Percentiles rank a stretch among this genome's conserved stretches.
Evolutionary conservation across 1,140 invertebrate genomes (phyloP).

Genomic region (Scylla paramamosain): DNA sequence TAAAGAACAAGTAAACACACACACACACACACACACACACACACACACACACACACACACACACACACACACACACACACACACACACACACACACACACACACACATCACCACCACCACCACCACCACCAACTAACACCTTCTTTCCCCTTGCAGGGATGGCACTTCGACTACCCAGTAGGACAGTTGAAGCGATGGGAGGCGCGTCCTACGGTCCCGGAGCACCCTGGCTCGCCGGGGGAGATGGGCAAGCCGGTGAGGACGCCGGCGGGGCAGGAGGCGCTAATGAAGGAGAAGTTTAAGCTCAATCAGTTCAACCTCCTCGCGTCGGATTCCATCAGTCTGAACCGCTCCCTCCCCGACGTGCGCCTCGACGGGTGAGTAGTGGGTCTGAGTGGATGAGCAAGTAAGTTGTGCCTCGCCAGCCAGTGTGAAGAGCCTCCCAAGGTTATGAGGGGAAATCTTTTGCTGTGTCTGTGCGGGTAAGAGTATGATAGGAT

Average conservation of each 20-base stretch:
- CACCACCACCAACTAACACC: no score
- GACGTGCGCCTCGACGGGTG: conserved; percentile 96
- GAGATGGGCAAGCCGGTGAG: conserved; percentile 94
- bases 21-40: no score
- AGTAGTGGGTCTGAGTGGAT: conserved; percentile 80
- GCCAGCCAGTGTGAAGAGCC: not conserved
- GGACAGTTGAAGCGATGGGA: conserved; percentile 87
- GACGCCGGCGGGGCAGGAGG: conserved; percentile 91
- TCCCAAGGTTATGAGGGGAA: not conserved
- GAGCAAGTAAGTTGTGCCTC: not conserved
- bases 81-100: conserved; percentile 6
- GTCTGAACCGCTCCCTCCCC: conserved; percentile 95
- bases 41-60: no score
- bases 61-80: conserved; percentile 16
- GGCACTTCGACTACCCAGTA: conserved; percentile 80
- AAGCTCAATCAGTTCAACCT: conserved; percentile 99
- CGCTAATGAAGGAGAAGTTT: conserved; percentile 95
- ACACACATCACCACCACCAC: no score
- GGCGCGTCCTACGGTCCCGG: conserved; percentile 85
- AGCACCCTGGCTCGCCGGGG: conserved; percentile 87
- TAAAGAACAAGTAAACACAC: no score
- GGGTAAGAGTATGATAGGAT: no score
- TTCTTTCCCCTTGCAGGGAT: conserved; percentile 72
- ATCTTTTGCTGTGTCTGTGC: no score
- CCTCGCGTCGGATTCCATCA: conserved; percentile 98